Base-by-base conservation (phyloP, 1,140 invertebrate species). In the Dreissena polymorpha region DNA sequence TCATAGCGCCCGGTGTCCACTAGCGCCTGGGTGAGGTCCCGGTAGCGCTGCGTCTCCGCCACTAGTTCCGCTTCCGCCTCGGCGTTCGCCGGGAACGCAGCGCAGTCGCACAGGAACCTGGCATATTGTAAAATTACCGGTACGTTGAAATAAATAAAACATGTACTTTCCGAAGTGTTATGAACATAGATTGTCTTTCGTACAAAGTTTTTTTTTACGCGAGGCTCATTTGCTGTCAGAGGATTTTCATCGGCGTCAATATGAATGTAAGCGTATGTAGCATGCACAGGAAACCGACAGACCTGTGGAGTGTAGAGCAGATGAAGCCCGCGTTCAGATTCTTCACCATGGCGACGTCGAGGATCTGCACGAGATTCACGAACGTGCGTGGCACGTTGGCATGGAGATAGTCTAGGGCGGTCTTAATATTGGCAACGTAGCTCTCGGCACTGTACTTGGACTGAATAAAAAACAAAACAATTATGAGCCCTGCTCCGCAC, bases 281-380 rank as follows among this genome's bases (percentile, higher is more conserved):
- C 18, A 60, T 60, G 16, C 16, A n/a, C 57, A 60, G 12, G 57
- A 60, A 60, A 23, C 21, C 8, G 50, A 73, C 89, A 81, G 87
- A 90, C 89, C 78, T 76, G 55, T 91, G 90, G 29, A 90, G 76
- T 14, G 85, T 65, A n/a, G 86, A 57, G 39, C 90, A 91, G 51
- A 91, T 49, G 1, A 89, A 39, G 0, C 83, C 85, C n/a, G 85
- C 69, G 68, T 88, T 89, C 16, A 91, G 83, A 14, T 82, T 60
- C 25, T 80, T 85, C 0, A 88, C 82, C 16, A 88, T 84, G 55
- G 85, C 86, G 25, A 90, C 81, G 60, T 90, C 86, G 14, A 96
- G 94, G 13, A 96, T 95, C 71, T 96, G 95, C 29, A 97, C 94
- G 60, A 97, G 92, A 92, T 97, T 97, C 57, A 97, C 94, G 82